phyloP scores from a whole-genome alignment of 1,140 invertebrate species.

The Venturia canescens region DNA sequence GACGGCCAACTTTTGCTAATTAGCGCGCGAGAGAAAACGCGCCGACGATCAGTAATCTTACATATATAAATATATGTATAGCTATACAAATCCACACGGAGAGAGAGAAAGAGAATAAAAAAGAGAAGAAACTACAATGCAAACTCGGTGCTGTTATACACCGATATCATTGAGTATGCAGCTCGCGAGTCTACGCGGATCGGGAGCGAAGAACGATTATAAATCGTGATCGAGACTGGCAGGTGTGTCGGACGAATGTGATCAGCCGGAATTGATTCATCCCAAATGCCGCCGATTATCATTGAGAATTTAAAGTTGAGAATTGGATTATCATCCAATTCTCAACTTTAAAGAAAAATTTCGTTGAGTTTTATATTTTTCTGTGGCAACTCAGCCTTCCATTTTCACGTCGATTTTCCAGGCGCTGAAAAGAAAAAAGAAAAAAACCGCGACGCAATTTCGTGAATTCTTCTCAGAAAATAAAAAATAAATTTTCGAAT shows the following conservation, averaged over 20 bases:
- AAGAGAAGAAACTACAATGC: conserved; percentile 13
- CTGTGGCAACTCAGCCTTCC: too few relatives aligned
- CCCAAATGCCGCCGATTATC: background rate
- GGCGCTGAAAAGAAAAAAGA: too few relatives aligned
- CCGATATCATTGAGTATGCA: conserved; percentile 11
- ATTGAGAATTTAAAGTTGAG: too few relatives aligned
- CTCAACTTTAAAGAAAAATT: too few relatives aligned
- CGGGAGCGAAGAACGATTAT: background rate
- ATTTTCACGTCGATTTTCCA: too few relatives aligned
- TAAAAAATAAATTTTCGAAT: too few relatives aligned
- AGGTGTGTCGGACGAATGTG: background rate
- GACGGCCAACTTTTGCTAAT: conserved; percentile 74
- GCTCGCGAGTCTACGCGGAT: background rate
- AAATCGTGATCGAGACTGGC: conserved; percentile 2
- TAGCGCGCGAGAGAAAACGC: conserved; percentile 71
- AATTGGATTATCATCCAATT: too few relatives aligned
- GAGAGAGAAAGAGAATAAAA: conserved; percentile 20
- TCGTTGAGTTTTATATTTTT: too few relatives aligned
- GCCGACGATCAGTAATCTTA: conserved; percentile 71
- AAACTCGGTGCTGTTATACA: conserved; percentile 2
- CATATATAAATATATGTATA: conserved; percentile 46
- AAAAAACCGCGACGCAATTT: too few relatives aligned
- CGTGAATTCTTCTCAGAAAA: too few relatives aligned
- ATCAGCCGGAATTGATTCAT: background rate
- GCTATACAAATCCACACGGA: background rate